Conservation (phyloP, 2,888 invertebrate species). For the Conchocele bisecta region DNA sequence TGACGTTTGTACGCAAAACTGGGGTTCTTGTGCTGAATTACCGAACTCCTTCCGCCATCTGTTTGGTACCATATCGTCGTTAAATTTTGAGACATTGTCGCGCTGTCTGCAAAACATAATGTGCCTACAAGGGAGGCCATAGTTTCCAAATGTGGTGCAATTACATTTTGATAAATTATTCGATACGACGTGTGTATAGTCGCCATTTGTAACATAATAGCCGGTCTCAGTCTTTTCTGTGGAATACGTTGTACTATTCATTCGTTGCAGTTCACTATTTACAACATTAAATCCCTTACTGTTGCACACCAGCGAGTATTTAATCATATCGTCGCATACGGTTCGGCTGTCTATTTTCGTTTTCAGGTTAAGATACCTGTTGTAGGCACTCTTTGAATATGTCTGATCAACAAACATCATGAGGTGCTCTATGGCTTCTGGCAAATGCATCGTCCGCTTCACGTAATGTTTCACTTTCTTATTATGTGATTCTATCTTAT, state of each 20-base stretch:
- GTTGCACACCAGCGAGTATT: constrained; percentile 2
- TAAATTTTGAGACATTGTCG: neutral
- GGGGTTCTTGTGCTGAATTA: neutral
- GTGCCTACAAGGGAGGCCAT: constrained; percentile 5
- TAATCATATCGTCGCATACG: neutral
- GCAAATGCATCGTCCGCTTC: neutral
- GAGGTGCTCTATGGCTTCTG: neutral
- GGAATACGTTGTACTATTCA: neutral
- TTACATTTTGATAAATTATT: neutral
- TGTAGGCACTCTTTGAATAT: constrained; percentile 5
- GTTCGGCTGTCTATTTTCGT: constrained; percentile 8
- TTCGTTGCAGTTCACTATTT: neutral
- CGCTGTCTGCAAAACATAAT: neutral
- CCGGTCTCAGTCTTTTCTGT: neutral
- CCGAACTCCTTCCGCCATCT: constrained; percentile 10
- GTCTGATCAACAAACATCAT: constrained; percentile 1
- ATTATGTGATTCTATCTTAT: constrained; percentile 9
- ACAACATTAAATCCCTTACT: constrained; percentile 2
- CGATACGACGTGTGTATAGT: neutral
- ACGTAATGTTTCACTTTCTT: constrained; percentile 7
- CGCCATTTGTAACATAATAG: neutral
- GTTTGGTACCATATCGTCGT: neutral
- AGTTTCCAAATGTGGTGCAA: neutral
- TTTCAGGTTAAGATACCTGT: constrained; percentile 2
- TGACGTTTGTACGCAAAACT: constrained; percentile 1